Percentiles rank a stretch among this genome's conserved stretches.
These are phyloP conservation scores for Sebastes hubbsi DNA, from an alignment of 2,797 vertebrate genomes.

Conservation along the genomic window DNA sequence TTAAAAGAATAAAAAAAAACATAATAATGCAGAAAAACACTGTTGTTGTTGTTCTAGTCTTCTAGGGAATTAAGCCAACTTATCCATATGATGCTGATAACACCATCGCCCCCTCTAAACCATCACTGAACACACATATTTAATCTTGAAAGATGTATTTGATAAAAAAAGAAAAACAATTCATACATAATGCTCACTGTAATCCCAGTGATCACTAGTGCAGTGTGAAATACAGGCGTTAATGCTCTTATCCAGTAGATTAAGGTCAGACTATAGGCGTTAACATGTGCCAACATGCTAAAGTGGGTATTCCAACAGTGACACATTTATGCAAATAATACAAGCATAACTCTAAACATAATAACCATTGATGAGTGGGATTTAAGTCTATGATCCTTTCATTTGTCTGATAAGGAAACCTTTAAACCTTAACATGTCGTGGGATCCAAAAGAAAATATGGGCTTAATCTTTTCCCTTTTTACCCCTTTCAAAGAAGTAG, in stretches of 20 bases:
- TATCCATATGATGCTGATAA: slow-evolving; percentile 9
- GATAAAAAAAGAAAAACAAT: slow-evolving; percentile 19
- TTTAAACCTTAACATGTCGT: slow-evolving; percentile 13
- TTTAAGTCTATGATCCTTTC: slow-evolving; percentile 10
- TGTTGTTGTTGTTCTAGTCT: not conserved
- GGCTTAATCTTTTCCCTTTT: not conserved
- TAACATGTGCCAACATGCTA: slow-evolving; percentile 26
- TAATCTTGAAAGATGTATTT: slow-evolving; percentile 45
- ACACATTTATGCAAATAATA: slow-evolving; percentile 28
- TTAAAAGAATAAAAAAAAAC: not conserved
- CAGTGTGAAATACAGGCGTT: slow-evolving; percentile 52
- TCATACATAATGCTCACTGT: slow-evolving; percentile 26
- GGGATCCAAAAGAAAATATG: not conserved
- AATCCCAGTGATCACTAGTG: slow-evolving; percentile 58
- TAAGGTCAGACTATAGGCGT: slow-evolving; percentile 55
- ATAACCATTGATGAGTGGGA: not conserved
- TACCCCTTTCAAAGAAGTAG: not conserved
- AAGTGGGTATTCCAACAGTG: slow-evolving; percentile 24
- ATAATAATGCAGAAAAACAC: not conserved
- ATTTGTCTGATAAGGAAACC: slow-evolving; percentile 24
- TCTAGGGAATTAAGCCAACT: slow-evolving; percentile 4
- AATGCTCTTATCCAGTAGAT: slow-evolving; percentile 66
- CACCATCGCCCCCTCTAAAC: not conserved
- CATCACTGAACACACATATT: not conserved
- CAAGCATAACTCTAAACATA: not conserved